Base-by-base conservation (phyloP, 1,140 invertebrate genomes). In the Wasmannia auropunctata region DNA sequence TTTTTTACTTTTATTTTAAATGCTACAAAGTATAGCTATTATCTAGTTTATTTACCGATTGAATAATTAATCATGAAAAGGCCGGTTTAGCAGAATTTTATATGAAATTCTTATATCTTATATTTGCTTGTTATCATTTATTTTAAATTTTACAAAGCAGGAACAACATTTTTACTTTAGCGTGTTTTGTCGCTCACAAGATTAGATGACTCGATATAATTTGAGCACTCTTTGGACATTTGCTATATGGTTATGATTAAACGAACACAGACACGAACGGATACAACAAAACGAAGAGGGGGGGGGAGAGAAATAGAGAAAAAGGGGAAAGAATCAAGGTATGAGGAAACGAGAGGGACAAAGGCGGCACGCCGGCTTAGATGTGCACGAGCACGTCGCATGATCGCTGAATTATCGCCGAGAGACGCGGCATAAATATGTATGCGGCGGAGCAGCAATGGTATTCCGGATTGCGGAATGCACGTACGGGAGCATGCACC, bases 351-450 rank as follows among this genome's bases (percentile, higher is more conserved):
- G 34, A 75, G 46, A 63, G 46, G 74, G 65, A 63, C 54, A 56
- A 63, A 72, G 49, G 22, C 28, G 54, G 54, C 19, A 54, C 25
- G 56, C 63, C 77, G 85, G 87, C 79, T 91, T 85, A 87, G 87
- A 91, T 87, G 87, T 88, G 87, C 89, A 90, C 87, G 90, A 87
- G 83, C 90, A 89, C 91, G 89, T 94, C 91, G 93, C 93, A 93
- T 93, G 93, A 93, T 93, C 90, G 90, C 85, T 94, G 93, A 94
- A 94, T 94, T 94, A 94, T 94, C 92, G 92, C 92, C 88, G 86
- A 85, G 91, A 88, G 87, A 92, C 91, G 91, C 89, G 77, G 89
- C 92, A 94, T 94, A 94, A 94, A 94, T 94, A 94, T 94, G 92
- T 93, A 94, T 94, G 93, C 90, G 60, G 86, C 28, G 28, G 86